Evolutionary conservation across 2,113 vertebrate species (phyloP).

Genomic region (Cranoglanis bouderius): DNA sequence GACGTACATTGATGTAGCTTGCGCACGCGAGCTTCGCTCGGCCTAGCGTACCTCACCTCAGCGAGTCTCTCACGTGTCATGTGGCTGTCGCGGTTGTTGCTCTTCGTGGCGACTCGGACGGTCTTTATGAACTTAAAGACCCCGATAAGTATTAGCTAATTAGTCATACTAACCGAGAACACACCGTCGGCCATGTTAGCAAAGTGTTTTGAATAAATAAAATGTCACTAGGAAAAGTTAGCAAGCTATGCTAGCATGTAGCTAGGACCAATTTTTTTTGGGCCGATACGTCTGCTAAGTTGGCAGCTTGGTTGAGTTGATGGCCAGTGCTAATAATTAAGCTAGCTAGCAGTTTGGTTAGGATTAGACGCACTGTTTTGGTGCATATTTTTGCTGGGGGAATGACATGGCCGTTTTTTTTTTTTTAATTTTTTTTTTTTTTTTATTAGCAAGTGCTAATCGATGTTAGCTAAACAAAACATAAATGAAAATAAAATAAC

Average conservation of each 20-base stretch:
- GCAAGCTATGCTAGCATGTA: neutral
- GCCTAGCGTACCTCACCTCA: neutral
- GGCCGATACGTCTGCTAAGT: neutral
- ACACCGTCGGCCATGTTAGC: too few species aligned
- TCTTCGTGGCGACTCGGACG: neutral
- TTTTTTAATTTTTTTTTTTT: neutral
- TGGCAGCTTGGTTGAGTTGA: neutral
- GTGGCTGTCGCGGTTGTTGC: conserved; percentile 6
- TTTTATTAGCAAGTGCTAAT: neutral
- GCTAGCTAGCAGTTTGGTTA: neutral
- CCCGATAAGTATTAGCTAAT: too few species aligned
- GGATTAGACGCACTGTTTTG: neutral
- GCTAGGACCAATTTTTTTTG: neutral
- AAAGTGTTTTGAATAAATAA: neutral
- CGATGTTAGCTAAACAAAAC: neutral
- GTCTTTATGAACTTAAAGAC: neutral
- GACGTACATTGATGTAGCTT: neutral
- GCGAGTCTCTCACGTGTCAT: conserved; percentile 52
- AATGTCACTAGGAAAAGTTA: neutral
- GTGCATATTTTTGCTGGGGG: neutral
- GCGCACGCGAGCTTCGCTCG: conserved; percentile 1
- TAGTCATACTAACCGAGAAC: accelerated
- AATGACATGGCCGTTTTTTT: neutral
- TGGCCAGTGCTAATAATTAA: neutral
- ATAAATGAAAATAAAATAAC: too few species aligned